Base-by-base conservation (phyloP, 1,140 invertebrate genomes). In the Hormaphis cornu region DNA sequence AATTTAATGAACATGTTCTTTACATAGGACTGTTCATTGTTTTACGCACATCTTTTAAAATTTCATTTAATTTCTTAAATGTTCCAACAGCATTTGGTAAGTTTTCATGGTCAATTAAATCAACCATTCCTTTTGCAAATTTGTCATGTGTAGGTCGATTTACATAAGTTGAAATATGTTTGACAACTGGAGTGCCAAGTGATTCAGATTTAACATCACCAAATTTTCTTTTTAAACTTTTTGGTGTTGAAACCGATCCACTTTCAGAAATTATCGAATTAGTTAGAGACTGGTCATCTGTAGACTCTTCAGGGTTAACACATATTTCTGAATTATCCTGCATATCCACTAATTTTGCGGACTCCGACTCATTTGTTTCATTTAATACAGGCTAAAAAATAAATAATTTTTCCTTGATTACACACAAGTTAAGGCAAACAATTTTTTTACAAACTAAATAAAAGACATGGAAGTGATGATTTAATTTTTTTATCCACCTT, bases 1-100 rank as follows among this genome's bases (percentile, higher is more conserved):
- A 95, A 98, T 76, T 95, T 8, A 52, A 18, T n/a, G 10, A 33
- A 53, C 16, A 10, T 22, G n/a, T 48, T 24, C 16, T 28, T n/a
- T 35, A 66, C 22, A 66, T 5, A 33, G 35, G 30, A 35, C 33
- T 48, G 4, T 66, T 48, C 1, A 66, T 18, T n/a, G 42, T 66
- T 14, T 30, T 24, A 14, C 61, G 61, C 8, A 66, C 61, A n/a
- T 66, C 61, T 9, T 24, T 66, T 1, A 66, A 48, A 18, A 66
- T 66, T 16, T 66, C 61, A 33, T 35, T 66, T 8, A 66, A 12
- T 35, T 66, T 66, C 22, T 48, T 35, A 24, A 66, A 66, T 9
- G 61, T 66, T 6, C 61, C 61, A 24, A 22, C 8, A 22, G 61
- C 12, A 33, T 48, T 48, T n/a, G 61, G 61, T n/a, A 66, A 66